phyloP scores from a whole-genome alignment of 2,888 invertebrate genomes.

The Boloria selene region DNA sequence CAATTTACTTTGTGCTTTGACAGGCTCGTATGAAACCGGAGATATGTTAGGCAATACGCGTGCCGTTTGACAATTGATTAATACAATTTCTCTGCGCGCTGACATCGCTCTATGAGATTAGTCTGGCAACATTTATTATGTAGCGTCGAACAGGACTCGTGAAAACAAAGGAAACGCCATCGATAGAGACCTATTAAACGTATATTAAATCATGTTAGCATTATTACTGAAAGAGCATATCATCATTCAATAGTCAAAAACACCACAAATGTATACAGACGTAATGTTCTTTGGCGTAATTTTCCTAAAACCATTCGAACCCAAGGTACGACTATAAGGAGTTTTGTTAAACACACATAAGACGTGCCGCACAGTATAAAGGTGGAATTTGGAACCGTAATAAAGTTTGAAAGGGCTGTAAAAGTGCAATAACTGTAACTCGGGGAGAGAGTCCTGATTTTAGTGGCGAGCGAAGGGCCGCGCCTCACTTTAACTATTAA shows the following conservation, averaged over 20 bases:
- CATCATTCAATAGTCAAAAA: background rate
- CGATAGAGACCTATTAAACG: background rate
- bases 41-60: slow-evolving; percentile 55
- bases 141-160: background rate
- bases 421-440: slow-evolving; percentile 81
- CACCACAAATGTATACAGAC: background rate
- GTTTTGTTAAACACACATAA: slow-evolving; percentile 72
- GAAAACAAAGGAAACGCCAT: slow-evolving; percentile 12
- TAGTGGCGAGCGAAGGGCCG: slow-evolving; percentile 69
- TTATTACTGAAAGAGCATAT: background rate
- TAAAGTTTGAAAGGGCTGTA: slow-evolving; percentile 82
- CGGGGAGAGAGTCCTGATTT: slow-evolving; percentile 74
- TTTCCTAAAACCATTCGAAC: slow-evolving; percentile 16
- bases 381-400: slow-evolving; percentile 77
- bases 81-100: slow-evolving; percentile 68
- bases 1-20: slow-evolving; percentile 57
- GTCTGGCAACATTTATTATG: slow-evolving; percentile 25
- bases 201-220: background rate
- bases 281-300: slow-evolving; percentile 13
- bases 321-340: slow-evolving; percentile 28
- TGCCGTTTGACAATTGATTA: slow-evolving; percentile 74
- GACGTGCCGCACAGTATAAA: slow-evolving; percentile 52
- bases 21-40: slow-evolving; percentile 51
- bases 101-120: slow-evolving; percentile 58
- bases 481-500: slow-evolving; percentile 67